A percentile compares a stretch with the other conserved stretches of the same genome.
These are phyloP conservation scores for Frankliniella fusca DNA, from an alignment of 2,888 invertebrate species.

Conservation along the genomic window DNA sequence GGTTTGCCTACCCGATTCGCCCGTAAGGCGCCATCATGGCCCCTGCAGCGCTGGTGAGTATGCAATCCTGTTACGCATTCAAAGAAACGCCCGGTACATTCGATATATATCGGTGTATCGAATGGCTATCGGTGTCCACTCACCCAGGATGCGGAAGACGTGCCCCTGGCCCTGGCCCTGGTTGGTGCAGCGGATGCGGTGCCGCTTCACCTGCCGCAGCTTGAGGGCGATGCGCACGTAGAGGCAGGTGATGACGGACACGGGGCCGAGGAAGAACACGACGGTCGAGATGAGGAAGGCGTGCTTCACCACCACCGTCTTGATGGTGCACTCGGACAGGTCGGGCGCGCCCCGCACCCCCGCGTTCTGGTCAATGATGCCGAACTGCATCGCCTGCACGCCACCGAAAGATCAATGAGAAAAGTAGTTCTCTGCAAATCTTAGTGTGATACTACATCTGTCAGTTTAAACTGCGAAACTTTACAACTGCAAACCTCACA, in stretches of 20 bases:
- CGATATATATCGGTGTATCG: too few relatives aligned
- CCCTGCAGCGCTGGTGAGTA: too few relatives aligned
- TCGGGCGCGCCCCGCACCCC: not conserved
- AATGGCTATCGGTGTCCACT: slow-evolving; percentile 45
- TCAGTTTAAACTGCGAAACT: too few relatives aligned
- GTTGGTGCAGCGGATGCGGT: not conserved
- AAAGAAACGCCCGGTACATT: too few relatives aligned
- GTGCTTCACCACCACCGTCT: slow-evolving; percentile 45
- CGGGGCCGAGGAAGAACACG: slow-evolving; percentile 59
- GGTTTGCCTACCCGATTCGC: too few relatives aligned
- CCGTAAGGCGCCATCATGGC: too few relatives aligned
- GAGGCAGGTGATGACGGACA: slow-evolving; percentile 58
- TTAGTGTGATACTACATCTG: too few relatives aligned
- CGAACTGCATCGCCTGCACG: slow-evolving; percentile 48
- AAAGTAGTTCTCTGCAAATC: too few relatives aligned
- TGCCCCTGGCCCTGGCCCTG: slow-evolving; percentile 1
- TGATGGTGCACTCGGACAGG: slow-evolving; percentile 44
- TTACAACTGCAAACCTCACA: too few relatives aligned
- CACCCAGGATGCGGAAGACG: slow-evolving; percentile 68
- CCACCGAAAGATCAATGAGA: too few relatives aligned
- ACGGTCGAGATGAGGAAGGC: slow-evolving; percentile 58
- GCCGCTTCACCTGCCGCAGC: slow-evolving; percentile 39
- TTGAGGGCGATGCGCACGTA: slow-evolving; percentile 53
- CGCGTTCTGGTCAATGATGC: slow-evolving; percentile 40
- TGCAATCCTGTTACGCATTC: too few relatives aligned